phyloP scores from a whole-genome alignment of 1,140 invertebrate species.

The Plectrocnemia conspersa region DNA sequence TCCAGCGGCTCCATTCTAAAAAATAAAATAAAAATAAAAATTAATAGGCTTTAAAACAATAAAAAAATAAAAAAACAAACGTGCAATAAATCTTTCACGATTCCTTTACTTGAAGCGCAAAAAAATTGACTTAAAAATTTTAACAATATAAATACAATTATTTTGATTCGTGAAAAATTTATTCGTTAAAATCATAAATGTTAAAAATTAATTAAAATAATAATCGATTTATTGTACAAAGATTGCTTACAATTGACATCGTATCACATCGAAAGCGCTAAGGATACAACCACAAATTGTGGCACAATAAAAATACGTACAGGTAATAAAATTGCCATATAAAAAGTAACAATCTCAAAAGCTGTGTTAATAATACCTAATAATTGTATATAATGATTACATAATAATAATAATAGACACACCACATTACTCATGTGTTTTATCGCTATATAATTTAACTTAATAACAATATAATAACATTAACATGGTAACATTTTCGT shows the following conservation, averaged over 20 bases:
- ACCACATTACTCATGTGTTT: conserved; percentile 14
- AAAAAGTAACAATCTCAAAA: conserved; percentile 19
- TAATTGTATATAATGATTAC: no score
- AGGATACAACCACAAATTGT: no score
- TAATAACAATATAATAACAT: conserved; percentile 4
- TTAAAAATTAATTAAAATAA: conserved; percentile 25
- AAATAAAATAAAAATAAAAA: conserved; percentile 59
- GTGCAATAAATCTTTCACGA: conserved; percentile 9
- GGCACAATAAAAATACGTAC: not conserved
- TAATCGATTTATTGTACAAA: conserved; percentile 27
- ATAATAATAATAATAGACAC: conserved; percentile 13
- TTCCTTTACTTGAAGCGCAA: not conserved
- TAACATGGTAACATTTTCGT: not conserved
- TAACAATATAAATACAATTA: conserved; percentile 2
- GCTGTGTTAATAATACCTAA: conserved; percentile 11
- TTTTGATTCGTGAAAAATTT: not conserved
- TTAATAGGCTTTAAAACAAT: conserved; percentile 46
- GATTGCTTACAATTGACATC: conserved; percentile 35
- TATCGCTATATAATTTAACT: conserved; percentile 1
- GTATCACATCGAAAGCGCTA: conserved; percentile 36
- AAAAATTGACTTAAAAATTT: not conserved
- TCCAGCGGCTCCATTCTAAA: conserved; percentile 74
- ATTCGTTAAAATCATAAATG: conserved; percentile 20
- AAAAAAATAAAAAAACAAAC: conserved; percentile 39
- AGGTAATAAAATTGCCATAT: not conserved